Evolutionary conservation across 2,797 vertebrate genomes (phyloP), one percentile per base, ranked within the genome.

Genomic region (Orestias chungarensis): DNA sequence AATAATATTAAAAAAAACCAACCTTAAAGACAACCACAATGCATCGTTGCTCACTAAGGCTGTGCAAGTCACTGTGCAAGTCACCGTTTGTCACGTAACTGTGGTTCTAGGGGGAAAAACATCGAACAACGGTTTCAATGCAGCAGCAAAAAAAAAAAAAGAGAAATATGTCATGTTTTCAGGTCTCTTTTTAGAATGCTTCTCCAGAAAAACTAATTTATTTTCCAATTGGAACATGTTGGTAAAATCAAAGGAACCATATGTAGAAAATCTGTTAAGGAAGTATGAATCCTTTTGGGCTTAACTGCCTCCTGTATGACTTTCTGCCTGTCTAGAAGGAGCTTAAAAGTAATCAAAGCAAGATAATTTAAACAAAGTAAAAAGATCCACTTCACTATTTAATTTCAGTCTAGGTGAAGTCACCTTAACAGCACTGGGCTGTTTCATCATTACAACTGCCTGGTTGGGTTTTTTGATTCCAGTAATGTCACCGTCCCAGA

Each of bases 371-470:
- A 25, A 11, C 50, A 52, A 25, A 52, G n/a, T 52, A 12, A 52
- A 52, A 52, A 27, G n/a, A 52, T 6, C 3, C 10, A 15, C 17
- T 42, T 29, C 46, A 20, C 15, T 11, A 20, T 72, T 55, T 25
- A 4, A 29, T 72, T 65, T 54, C 7, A 44, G 23, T 23, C 29
- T 25, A 35, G 29, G 14, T 69, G 31, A 15, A 59, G 44, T n/a
- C 18, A 65, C 94, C 94, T 96, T 96, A 20, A 95, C 94, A 54
- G 93, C 93, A 43, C 93, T 95, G 59, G 90, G 81, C 40, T 94
- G 93, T 61, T 75, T 73, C 76, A 95, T 85, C 5, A 79, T 90
- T 75, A 71, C 73, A 14, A 94, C 1, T 3, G 94, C 88, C 40
- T 79, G 78, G 35, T 38, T 75, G 68, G 84, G 79, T 43, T 72